A percentile compares a stretch with the other conserved stretches of the same genome.
Evolutionary conservation across 2,797 vertebrate species (phyloP).

Genomic region (Muscicapa comitata): DNA sequence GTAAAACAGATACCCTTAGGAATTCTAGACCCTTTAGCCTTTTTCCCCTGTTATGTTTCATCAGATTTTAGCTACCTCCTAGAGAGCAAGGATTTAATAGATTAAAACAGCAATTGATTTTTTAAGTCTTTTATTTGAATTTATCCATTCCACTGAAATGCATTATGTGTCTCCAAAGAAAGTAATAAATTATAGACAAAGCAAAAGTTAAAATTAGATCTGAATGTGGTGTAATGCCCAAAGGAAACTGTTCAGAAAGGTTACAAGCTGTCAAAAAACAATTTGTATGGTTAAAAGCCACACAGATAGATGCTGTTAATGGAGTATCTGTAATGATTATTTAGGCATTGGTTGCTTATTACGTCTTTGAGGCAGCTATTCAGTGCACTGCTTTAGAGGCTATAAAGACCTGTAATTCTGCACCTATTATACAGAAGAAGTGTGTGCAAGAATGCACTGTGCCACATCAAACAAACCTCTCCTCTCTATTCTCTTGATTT

Average conservation of each 20-base stretch:
- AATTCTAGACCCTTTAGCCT: slow-evolving; percentile 54
- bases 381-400: slow-evolving; percentile 75
- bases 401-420: slow-evolving; percentile 85
- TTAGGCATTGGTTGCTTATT: slow-evolving; percentile 83
- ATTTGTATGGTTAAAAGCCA: slow-evolving; percentile 76
- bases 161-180: slow-evolving; percentile 64
- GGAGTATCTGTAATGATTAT: slow-evolving; percentile 75
- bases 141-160: slow-evolving; percentile 61
- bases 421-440: slow-evolving; percentile 84
- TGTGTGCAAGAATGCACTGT: slow-evolving; percentile 71
- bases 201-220: slow-evolving; percentile 73
- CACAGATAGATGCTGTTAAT: slow-evolving; percentile 75
- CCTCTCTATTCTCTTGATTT: slow-evolving; percentile 77
- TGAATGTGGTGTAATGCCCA: slow-evolving; percentile 70
- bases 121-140: slow-evolving; percentile 64
- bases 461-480: slow-evolving; percentile 74
- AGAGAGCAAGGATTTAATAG: slow-evolving; percentile 48
- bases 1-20: slow-evolving; percentile 41
- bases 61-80: slow-evolving; percentile 53
- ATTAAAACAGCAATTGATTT: slow-evolving; percentile 71
- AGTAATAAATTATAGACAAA: slow-evolving; percentile 72
- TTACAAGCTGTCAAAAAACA: slow-evolving; percentile 75
- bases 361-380: slow-evolving; percentile 85
- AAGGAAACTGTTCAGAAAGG: slow-evolving; percentile 74
- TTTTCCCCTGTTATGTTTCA: slow-evolving; percentile 19